Evolutionary conservation across 2,888 invertebrate genomes (phyloP), one percentile per base, ranked within the genome.

Genomic region (Frankliniella intonsa): DNA sequence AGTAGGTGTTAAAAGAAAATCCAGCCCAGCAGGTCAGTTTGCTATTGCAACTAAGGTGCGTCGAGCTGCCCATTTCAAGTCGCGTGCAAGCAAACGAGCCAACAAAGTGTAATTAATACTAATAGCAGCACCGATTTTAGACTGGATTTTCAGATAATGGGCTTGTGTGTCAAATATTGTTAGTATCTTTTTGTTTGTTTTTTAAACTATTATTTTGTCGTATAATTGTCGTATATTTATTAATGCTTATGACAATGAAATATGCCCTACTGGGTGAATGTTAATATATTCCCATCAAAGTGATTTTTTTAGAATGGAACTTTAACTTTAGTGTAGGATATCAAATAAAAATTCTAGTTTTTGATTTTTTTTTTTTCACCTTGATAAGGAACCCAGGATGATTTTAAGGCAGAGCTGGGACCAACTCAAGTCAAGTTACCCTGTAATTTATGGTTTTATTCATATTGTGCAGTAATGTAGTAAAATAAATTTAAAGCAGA

Each of bases 351-450:
- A 76, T 76, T 25, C 69, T 76, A 76, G 69, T 22, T 76, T 76
- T 76, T 76, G 22, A 76, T 76, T 76, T 25, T 76, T 69, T 69
- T 69, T 19, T n/a, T 22, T 22, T 25, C 25, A 11, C 69, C 69
- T 76, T 76, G 69, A 76, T 76, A 22, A 22, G 69, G 69, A 76
- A 25, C 69, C 69, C 69, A 76, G 69, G 25, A 76, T 76, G 69
- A 25, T 76, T 8, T 22, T 76, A 25, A 76, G 69, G 69, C 69
- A 76, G 69, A 22, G 25, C 69, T 76, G 69, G 69, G 69, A 76
- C 69, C 69, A 76, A 76, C 25, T 76, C 69, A 76, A 76, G 69
- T 76, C 69, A 76, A 76, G 69, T 76, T 76, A 76, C 69, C 69
- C 69, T 76, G 69, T 76, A 76, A 25, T 76, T 25, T 76, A 76